Evolutionary conservation across 1,140 invertebrate genomes (phyloP), one percentile per base, ranked within the genome.

Genomic region (Venturia canescens): DNA sequence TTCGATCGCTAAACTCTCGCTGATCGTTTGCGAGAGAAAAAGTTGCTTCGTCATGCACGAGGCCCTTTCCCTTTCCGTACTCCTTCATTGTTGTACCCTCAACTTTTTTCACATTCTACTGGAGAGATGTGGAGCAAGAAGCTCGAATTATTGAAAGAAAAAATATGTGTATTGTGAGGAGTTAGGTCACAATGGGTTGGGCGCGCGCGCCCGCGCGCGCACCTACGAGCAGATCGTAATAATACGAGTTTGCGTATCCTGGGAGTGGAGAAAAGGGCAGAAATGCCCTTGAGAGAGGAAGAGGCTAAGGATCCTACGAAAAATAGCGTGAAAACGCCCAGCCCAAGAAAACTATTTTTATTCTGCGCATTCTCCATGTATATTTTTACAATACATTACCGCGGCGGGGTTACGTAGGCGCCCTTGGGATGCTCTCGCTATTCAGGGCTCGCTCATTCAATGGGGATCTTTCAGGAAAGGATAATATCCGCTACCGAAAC

Each of bases 331-430:
- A 88, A 88, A 88, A 88, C 79, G 72, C 18, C 75, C 72, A 63
- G 63, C 26, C n/a, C 18, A 78, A 78, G 85, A 81, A 83, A 88
- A 87, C 87, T 87, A 86, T 86, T 88, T 86, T 86, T 60, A 76
- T 74, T 79, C 80, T 29, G 21, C 18, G 21, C 21, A 57, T 57
- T 23, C 6, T 66, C 23, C 16, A 9, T 66, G 3, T 66, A 26
- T 66, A 66, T 66, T 26, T 23, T 66, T 23, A 57, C 60, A 26
- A 66, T 66, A 27, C 60, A 89, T 88, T 83, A 81, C 83, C 79
- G 78, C 79, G 78, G 79, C 82, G 83, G 87, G 88, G 87, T 89
- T 89, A 89, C 88, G 87, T 89, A 89, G 88, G 87, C 85, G 88
- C 88, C 86, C 87, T 87, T 87, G 82, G 87, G 87, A 84, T 85